These are phyloP conservation scores for Diachasma alloeum DNA, from an alignment of 1,140 invertebrate species.

Conservation along the genomic window DNA sequence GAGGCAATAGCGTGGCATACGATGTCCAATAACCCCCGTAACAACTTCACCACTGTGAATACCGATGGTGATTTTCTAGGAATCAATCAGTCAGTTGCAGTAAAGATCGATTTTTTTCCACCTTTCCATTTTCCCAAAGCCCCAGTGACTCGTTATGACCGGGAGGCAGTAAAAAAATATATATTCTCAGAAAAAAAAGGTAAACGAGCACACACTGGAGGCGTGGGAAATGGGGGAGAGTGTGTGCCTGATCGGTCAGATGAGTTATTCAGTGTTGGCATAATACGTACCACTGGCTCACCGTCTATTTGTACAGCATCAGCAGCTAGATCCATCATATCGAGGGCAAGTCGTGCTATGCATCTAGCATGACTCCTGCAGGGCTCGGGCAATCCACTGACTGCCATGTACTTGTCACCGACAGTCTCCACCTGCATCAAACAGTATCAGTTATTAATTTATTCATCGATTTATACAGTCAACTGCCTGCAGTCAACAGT, in stretches of 20 bases:
- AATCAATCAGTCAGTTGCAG: slow-evolving; percentile 20
- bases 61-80: slow-evolving; percentile 92
- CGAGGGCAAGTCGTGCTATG: slow-evolving; percentile 90
- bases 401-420: slow-evolving; percentile 99
- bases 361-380: slow-evolving; percentile 91
- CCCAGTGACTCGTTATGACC: background rate
- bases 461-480: background rate
- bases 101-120: background rate
- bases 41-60: slow-evolving; percentile 97
- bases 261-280: background rate
- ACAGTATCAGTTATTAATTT: background rate
- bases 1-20: slow-evolving; percentile 96
- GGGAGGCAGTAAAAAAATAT: background rate
- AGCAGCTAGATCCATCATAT: slow-evolving; percentile 92
- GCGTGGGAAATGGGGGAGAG: background rate
- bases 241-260: background rate
- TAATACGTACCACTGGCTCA: slow-evolving; percentile 75
- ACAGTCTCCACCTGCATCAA: slow-evolving; percentile 93
- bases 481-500: slow-evolving; percentile 2
- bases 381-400: slow-evolving; percentile 94
- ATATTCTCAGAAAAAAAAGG: background rate
- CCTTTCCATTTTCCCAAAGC: background rate
- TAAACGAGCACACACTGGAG: background rate
- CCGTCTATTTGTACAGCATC: slow-evolving; percentile 87
- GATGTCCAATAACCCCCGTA: slow-evolving; percentile 94